Base-by-base conservation (phyloP, 2,888 invertebrate genomes). In the Rhodophaea formosa region DNA sequence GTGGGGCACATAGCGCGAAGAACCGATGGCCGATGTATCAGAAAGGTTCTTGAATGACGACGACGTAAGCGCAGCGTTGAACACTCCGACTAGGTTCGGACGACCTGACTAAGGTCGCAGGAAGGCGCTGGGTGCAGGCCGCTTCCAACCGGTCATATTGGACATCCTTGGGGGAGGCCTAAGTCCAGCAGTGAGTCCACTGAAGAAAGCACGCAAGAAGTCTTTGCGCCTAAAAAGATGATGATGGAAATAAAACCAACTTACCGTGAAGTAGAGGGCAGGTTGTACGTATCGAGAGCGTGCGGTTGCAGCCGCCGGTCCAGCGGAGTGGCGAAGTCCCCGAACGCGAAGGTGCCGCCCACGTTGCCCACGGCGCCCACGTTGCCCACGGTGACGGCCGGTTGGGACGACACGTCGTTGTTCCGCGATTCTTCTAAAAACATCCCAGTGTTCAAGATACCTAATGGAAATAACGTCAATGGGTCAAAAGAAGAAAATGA, bases 191-290 rank as follows among this genome's bases (percentile, higher is more conserved):
- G n/a, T n/a, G n/a, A n/a, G n/a, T n/a, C n/a, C n/a, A n/a, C n/a
- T n/a, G n/a, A n/a, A n/a, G n/a, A n/a, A n/a, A n/a, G n/a, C n/a
- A n/a, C n/a, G n/a, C n/a, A n/a, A n/a, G n/a, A n/a, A n/a, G n/a
- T n/a, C n/a, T n/a, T n/a, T n/a, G n/a, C n/a, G n/a, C n/a, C n/a
- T n/a, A n/a, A n/a, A n/a, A n/a, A n/a, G n/a, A n/a, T n/a, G n/a
- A n/a, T n/a, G n/a, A n/a, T n/a, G 3, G 10, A 53, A 3, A 15
- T 16, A 30, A 10, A 30, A 15, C 17, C 5, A 14, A 45, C 49
- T 54, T 62, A 91, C 90, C 89, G 72, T 1, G 91, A 87, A 1
- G 90, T 89, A 29, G 90, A 88, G 0, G 91, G 91, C 65, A 87
- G 67, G 68, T 85, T 84, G 69, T 79, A 84, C 1, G 77, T 70